Conservation (phyloP, 2,888 invertebrate genomes). For the Drosophila gaucha region DNA sequence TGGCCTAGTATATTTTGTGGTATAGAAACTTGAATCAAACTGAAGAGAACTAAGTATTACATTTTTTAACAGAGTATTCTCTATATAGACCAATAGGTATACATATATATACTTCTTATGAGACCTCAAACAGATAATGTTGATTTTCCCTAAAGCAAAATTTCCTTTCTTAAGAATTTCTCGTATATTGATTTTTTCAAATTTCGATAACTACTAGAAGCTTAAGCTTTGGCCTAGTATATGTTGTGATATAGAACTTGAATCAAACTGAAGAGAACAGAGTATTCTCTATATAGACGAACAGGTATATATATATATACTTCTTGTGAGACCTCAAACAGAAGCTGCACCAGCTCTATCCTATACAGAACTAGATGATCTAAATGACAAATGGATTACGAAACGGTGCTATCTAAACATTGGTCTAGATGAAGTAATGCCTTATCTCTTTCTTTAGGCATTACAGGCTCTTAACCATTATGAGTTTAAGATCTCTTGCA, state of each 20-base stretch:
- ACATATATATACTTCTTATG: too few relatives aligned
- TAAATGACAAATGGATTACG: slow-evolving; percentile 15
- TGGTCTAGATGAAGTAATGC: slow-evolving; percentile 1
- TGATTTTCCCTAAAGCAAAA: too few relatives aligned
- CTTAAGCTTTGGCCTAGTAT: too few relatives aligned
- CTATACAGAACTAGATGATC: slow-evolving; percentile 6
- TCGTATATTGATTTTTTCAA: too few relatives aligned
- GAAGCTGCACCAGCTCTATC: not conserved
- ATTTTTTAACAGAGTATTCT: too few relatives aligned
- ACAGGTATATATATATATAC: too few relatives aligned
- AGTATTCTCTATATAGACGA: not conserved
- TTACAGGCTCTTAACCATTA: slow-evolving; percentile 21
- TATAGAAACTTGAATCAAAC: not conserved
- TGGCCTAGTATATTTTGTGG: not conserved
- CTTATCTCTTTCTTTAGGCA: slow-evolving; percentile 9
- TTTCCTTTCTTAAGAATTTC: too few relatives aligned
- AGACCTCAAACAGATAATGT: too few relatives aligned
- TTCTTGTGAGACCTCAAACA: too few relatives aligned
- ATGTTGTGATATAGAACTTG: not conserved
- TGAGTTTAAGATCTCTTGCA: slow-evolving; percentile 25
- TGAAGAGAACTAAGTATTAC: not conserved
- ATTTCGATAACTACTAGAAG: too few relatives aligned
- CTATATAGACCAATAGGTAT: too few relatives aligned
- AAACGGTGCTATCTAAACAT: slow-evolving; percentile 5
- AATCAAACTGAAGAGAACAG: not conserved